These are phyloP conservation scores for Melopsittacus undulatus DNA, from an alignment of 2,797 vertebrate species.

Conservation along the genomic window DNA sequence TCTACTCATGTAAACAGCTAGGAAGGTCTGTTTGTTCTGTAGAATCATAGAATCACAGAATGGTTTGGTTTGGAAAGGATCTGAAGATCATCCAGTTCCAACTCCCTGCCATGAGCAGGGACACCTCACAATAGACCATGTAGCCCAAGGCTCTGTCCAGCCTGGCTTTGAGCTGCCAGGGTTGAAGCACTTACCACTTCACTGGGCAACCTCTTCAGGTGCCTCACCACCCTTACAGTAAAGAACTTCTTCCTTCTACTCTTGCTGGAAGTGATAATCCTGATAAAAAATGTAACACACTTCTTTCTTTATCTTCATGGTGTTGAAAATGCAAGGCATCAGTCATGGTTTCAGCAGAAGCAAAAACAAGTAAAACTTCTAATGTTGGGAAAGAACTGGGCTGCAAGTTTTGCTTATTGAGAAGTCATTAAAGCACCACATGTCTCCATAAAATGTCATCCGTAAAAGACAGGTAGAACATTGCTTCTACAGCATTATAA, in stretches of 20 bases:
- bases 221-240: not conserved
- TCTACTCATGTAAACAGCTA: conserved; percentile 1
- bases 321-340: not conserved
- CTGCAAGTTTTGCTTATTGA: not conserved
- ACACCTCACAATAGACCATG: not conserved
- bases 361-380: not conserved
- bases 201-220: not conserved
- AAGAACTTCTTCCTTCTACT: not conserved
- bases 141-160: not conserved
- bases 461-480: not conserved
- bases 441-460: not conserved
- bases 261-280: not conserved
- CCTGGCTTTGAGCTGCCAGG: not conserved
- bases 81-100: not conserved
- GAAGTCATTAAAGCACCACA: not conserved
- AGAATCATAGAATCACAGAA: not conserved
- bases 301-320: conserved; percentile 1
- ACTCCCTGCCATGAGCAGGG: not conserved
- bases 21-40: conserved; percentile 20
- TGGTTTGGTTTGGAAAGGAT: not conserved
- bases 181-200: not conserved
- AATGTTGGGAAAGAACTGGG: not conserved
- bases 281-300: not conserved
- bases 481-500: not conserved
- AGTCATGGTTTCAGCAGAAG: not conserved